Evolutionary conservation across 2,797 vertebrate genomes (phyloP), one percentile per base, ranked within the genome.

Genomic region (Pteropus rufus): DNA sequence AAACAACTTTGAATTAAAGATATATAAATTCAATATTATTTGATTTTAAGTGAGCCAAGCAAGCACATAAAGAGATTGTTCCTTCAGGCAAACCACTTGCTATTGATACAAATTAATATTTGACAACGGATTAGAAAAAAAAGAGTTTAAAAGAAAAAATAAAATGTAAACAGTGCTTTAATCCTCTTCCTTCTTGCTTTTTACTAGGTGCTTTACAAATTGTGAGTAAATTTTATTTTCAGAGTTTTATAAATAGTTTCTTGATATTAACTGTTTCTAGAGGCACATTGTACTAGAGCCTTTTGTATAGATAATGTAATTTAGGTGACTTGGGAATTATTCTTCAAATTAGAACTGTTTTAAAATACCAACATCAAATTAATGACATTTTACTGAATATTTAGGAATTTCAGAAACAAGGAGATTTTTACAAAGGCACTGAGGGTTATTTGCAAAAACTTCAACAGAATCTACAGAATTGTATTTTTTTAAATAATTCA

Each of bases 61-160:
- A 93, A 92, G 16, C 58, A 93, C 39, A 76, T 67, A 94, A 92
- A 44, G 76, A 82, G 52, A 86, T 85, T 75, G 49, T 65, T 86
- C 64, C 90, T 88, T 80, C 52, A 79, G 92, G 90, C 90, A 93
- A 96, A 91, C 39, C 73, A 60, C 67, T 94, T 93, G 77, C 83
- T 95, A 84, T 69, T 95, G 88, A 96, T 76, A 92, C 76, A 93
- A 93, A 96, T 92, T 73, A 91, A n/a, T 94, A 73, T 81, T 91
- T 87, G 84, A 95, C 44, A 81, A 83, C 26, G 21, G 60, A 95
- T 34, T 93, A 23, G n/a, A 21, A 54, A 64, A 89, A 70, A 70
- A 46, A 39, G 24, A 46, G 39, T 49, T 39, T 49, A 36, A 89
- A 72, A 10, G 41, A 39, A 79, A 82, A 46, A 76, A 64, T 76